Conservation (phyloP, 2,888 invertebrate species). For the Horisme vitalbata region DNA sequence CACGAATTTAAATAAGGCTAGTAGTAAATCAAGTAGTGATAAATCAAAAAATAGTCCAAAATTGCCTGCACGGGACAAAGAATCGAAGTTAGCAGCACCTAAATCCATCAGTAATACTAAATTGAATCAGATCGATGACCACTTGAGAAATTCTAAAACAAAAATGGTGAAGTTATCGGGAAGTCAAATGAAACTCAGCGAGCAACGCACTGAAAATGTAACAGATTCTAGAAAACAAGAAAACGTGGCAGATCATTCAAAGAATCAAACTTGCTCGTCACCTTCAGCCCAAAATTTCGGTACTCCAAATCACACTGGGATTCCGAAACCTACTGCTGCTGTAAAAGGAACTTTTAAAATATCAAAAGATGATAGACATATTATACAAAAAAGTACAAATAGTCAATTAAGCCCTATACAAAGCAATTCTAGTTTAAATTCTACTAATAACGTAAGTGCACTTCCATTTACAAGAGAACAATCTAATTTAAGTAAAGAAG, state of each 20-base stretch:
- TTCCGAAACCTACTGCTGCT: slow-evolving; percentile 95
- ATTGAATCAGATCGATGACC: slow-evolving; percentile 75
- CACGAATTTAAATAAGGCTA: slow-evolving; percentile 63
- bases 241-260: slow-evolving; percentile 43
- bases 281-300: slow-evolving; percentile 74
- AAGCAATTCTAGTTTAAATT: slow-evolving; percentile 82
- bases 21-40: slow-evolving; percentile 64
- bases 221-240: slow-evolving; percentile 52
- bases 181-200: slow-evolving; percentile 70
- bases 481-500: slow-evolving; percentile 77
- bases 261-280: slow-evolving; percentile 49
- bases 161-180: slow-evolving; percentile 77
- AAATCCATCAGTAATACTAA: slow-evolving; percentile 76
- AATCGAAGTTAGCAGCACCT: slow-evolving; percentile 79
- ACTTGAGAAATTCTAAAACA: slow-evolving; percentile 58
- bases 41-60: slow-evolving; percentile 76
- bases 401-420: slow-evolving; percentile 82
- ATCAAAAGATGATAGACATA: slow-evolving; percentile 81
- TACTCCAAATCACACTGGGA: slow-evolving; percentile 81
- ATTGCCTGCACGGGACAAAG: slow-evolving; percentile 70
- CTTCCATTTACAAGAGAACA: slow-evolving; percentile 77
- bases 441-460: slow-evolving; percentile 74
- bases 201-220: slow-evolving; percentile 55
- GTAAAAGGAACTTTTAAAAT: slow-evolving; percentile 94
- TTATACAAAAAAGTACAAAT: slow-evolving; percentile 81